Base-by-base conservation (phyloP, 2,888 invertebrate species). In the Cataglyphis livida region DNA sequence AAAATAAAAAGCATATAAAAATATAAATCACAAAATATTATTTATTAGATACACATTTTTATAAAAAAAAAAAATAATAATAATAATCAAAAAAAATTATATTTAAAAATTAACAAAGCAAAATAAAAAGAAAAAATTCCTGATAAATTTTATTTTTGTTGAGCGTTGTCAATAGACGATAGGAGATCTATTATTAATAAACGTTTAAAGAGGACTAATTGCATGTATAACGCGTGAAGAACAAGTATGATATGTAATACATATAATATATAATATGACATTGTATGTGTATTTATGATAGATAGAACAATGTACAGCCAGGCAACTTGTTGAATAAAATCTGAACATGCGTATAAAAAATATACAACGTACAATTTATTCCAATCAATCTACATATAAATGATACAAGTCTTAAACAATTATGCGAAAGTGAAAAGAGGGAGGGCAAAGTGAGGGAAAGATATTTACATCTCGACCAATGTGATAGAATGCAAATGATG, bases 301-400 rank as follows among this genome's bases (percentile, higher is more conserved):
- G 70, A 79, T 79, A 79, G 59, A 68, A 59, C 78, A 85, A 73
- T 85, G 82, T 78, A 84, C 79, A 68, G 66, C 68, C 83, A 74
- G 78, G 79, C 79, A 82, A 68, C 59, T 51, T 51, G 84, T 75
- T 66, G 76, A 87, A 90, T 88, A 86, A 90, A 85, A 73, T 82
- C 62, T 84, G 85, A 64, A 82, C 88, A 82, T 90, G 87, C 79
- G 88, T 92, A 92, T 92, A 92, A 93, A 84, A 94, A 94, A 93
- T 94, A 93, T 93, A 94, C 92, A 94, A 92, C 89, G 88, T 91
- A 93, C 87, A 92, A 88, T 94, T 94, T 94, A 94, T 94, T 93
- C 91, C 90, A 85, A 89, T 89, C 87, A 82, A 87, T 88, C 90
- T 92, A 91, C 89, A 91, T 89, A 65, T 78, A 83, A 81, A 75